These are phyloP conservation scores for Clytia hemisphaerica DNA, from an alignment of 30 jellyfish, hydroid and myxozoan species.

Conservation along the genomic window DNA sequence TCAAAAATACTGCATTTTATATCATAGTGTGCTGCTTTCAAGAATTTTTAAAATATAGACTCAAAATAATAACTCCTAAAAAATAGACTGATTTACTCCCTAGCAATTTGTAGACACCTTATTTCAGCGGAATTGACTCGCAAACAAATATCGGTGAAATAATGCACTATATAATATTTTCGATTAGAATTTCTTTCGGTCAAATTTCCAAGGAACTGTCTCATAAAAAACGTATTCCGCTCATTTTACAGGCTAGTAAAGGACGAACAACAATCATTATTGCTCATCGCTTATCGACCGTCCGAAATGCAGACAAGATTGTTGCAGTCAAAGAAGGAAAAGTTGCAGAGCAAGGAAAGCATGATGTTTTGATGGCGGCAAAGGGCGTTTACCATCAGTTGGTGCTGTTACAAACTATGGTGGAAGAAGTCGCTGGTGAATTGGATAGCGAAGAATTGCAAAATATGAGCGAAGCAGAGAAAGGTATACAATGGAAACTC, in stretches of 20 bases:
- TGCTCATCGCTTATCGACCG: conserved; percentile 93
- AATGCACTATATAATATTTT: no score
- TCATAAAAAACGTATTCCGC: not conserved
- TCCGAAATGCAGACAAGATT: conserved; percentile 68
- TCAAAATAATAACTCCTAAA: no score
- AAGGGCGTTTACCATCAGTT: conserved; percentile 73
- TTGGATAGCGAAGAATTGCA: conserved; percentile 44
- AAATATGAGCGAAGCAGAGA: conserved; percentile 39
- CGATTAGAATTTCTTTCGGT: no score
- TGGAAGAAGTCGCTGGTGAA: conserved; percentile 43
- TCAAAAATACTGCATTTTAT: no score
- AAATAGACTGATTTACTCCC: no score
- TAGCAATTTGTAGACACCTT: no score
- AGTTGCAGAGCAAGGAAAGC: conserved; percentile 78
- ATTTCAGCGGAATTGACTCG: no score
- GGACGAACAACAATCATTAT: conserved; percentile 85
- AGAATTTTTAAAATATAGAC: no score
- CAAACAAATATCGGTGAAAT: no score
- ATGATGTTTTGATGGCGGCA: conserved; percentile 54
- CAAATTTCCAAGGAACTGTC: not conserved
- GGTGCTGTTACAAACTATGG: conserved; percentile 74
- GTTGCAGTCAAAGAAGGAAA: conserved; percentile 80
- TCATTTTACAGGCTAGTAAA: conserved; percentile 67
- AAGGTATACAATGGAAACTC: no score
- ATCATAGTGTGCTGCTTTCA: not conserved